Evolutionary conservation across 2,888 invertebrate species (phyloP).

Genomic region (Caenorhabditis imperialis): DNA sequence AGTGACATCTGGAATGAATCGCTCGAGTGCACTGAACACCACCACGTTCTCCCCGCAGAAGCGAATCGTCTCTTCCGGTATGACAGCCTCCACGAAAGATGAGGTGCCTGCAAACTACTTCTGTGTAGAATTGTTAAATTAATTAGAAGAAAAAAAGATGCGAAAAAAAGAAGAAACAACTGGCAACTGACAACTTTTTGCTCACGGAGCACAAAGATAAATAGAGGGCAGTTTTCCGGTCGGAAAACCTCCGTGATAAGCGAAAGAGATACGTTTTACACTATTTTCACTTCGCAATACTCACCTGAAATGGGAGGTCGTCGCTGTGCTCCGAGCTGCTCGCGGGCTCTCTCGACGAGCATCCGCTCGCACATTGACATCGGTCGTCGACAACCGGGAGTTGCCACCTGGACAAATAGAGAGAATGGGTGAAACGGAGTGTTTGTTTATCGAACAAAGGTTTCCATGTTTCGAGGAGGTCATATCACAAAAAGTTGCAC

Average conservation of each 20-base stretch:
- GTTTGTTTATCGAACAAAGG: too few relatives aligned
- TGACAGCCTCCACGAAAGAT: slow-evolving; percentile 50
- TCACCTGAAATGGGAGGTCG: slow-evolving; percentile 56
- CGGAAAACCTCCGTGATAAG: background rate
- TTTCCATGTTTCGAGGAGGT: too few relatives aligned
- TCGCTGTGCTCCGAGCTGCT: slow-evolving; percentile 41
- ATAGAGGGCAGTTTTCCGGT: slow-evolving; percentile 24
- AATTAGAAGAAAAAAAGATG: too few relatives aligned
- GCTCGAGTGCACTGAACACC: slow-evolving; percentile 66
- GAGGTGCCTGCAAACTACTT: slow-evolving; percentile 33
- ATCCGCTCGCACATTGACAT: slow-evolving; percentile 69
- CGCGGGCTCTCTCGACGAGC: slow-evolving; percentile 53
- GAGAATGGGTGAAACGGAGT: background rate
- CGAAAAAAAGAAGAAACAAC: slow-evolving; percentile 2
- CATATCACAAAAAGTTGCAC: too few relatives aligned
- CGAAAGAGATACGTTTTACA: too few relatives aligned
- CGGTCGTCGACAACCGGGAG: slow-evolving; percentile 71
- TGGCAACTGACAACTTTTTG: slow-evolving; percentile 8
- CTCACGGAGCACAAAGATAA: slow-evolving; percentile 15
- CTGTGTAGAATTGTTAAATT: too few relatives aligned
- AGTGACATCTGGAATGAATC: slow-evolving; percentile 49
- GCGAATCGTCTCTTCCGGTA: slow-evolving; percentile 71
- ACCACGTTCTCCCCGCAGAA: slow-evolving; percentile 75
- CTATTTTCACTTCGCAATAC: too few relatives aligned
- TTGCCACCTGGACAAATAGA: slow-evolving; percentile 66